These are phyloP conservation scores for Zaprionus africanus DNA, from an alignment of 1,140 invertebrate species.

Conservation along the genomic window DNA sequence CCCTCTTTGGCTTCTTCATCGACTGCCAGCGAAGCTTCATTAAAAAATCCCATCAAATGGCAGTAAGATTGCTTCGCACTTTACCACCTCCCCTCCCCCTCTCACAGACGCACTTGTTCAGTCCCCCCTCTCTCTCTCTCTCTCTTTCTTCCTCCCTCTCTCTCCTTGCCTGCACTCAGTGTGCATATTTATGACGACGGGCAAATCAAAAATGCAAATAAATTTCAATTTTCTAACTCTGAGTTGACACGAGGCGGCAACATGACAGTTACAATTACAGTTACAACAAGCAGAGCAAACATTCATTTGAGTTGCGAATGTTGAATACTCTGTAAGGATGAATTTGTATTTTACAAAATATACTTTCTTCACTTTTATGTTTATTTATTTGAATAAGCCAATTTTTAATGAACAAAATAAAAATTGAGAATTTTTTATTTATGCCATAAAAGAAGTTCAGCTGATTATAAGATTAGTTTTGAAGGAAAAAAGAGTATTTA, in stretches of 20 bases:
- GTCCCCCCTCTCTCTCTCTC: slow-evolving; percentile 18
- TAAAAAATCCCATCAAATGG: slow-evolving; percentile 4
- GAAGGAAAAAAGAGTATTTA: too few relatives aligned
- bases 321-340: not conserved
- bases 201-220: slow-evolving; percentile 81
- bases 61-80: slow-evolving; percentile 65
- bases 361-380: too few relatives aligned
- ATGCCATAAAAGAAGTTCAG: too few relatives aligned
- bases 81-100: slow-evolving; percentile 17
- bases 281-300: slow-evolving; percentile 35
- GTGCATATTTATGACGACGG: slow-evolving; percentile 78
- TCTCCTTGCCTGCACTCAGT: not conserved
- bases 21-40: not conserved
- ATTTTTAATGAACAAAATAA: too few relatives aligned
- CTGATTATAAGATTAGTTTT: too few relatives aligned
- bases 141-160: not conserved
- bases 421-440: too few relatives aligned
- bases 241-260: slow-evolving; percentile 63
- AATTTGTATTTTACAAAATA: too few relatives aligned
- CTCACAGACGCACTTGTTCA: not conserved
- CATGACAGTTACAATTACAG: slow-evolving; percentile 80
- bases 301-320: not conserved
- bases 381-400: too few relatives aligned
- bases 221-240: slow-evolving; percentile 78
- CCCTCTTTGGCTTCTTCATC: slow-evolving; percentile 56